Evolutionary conservation across 2,888 invertebrate species (phyloP).

Genomic region (Dione juno): DNA sequence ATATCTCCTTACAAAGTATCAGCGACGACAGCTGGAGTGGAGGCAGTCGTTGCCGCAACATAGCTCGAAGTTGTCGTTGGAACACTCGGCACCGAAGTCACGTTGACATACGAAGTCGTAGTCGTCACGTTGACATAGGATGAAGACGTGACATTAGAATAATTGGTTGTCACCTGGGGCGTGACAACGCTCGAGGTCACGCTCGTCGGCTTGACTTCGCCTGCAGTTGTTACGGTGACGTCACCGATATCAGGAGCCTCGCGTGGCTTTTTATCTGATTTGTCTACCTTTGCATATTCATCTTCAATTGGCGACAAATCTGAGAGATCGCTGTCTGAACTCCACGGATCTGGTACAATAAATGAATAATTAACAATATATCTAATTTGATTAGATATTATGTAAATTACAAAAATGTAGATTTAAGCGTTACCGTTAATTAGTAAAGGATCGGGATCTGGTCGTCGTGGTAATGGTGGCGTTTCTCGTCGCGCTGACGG

Average conservation of each 20-base stretch:
- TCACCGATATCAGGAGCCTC: conserved; percentile 77
- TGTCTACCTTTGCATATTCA: conserved; percentile 78
- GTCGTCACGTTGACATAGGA: conserved; percentile 40
- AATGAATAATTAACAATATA: background rate
- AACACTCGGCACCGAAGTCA: conserved; percentile 36
- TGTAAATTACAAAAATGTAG: too few species aligned
- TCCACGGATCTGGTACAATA: conserved; percentile 85
- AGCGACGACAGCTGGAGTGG: conserved; percentile 49
- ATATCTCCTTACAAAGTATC: conserved; percentile 52
- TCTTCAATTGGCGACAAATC: conserved; percentile 92
- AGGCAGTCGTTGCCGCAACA: conserved; percentile 41
- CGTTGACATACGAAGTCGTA: conserved; percentile 43
- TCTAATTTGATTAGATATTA: too few species aligned
- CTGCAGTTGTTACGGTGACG: conserved; percentile 63
- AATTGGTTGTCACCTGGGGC: conserved; percentile 28
- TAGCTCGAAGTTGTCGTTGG: conserved; percentile 39
- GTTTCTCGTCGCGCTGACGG: conserved; percentile 89
- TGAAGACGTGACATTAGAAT: conserved; percentile 36
- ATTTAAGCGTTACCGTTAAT: conserved; percentile 72
- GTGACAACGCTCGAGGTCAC: conserved; percentile 41
- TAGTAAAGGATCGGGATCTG: conserved; percentile 88
- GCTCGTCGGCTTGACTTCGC: conserved; percentile 48
- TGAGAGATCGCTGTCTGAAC: conserved; percentile 93
- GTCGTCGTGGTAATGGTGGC: conserved; percentile 89
- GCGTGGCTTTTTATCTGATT: conserved; percentile 64